Evolutionary conservation across 2,888 invertebrate genomes (phyloP).

Genomic region (Arrhopalites spinosus): DNA sequence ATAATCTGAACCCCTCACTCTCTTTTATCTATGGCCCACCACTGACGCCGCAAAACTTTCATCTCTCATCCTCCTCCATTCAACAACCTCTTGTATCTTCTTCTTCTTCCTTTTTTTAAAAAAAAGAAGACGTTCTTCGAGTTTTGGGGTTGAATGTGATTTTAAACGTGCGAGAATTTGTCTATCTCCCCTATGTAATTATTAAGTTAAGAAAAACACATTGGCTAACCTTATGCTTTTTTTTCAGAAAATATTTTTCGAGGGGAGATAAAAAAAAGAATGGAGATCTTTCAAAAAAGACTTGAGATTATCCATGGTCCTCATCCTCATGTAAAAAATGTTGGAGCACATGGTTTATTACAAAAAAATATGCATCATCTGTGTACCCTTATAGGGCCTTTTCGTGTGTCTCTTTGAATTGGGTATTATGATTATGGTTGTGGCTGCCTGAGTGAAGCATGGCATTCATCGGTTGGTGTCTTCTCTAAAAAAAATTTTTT

Average conservation of each 20-base stretch:
- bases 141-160: too few relatives aligned
- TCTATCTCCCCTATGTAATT: not conserved
- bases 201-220: not conserved
- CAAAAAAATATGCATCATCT: too few relatives aligned
- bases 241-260: too few relatives aligned
- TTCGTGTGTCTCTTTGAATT: too few relatives aligned
- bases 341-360: too few relatives aligned
- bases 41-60: not conserved
- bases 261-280: not conserved
- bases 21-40: not conserved
- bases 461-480: not conserved
- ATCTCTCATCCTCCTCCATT: not conserved
- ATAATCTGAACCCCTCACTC: not conserved
- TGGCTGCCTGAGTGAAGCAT: not conserved
- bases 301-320: too few relatives aligned
- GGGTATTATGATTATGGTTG: too few relatives aligned
- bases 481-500: constrained; percentile 43
- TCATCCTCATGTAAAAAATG: constrained; percentile 1
- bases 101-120: not conserved
- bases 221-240: not conserved
- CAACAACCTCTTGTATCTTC: not conserved
- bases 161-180: too few relatives aligned
- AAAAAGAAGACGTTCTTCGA: too few relatives aligned
- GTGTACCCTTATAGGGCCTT: too few relatives aligned
- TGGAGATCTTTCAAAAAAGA: not conserved